Conservation (phyloP, 2,888 invertebrate genomes). For the Lamellibrachia satsuma region DNA sequence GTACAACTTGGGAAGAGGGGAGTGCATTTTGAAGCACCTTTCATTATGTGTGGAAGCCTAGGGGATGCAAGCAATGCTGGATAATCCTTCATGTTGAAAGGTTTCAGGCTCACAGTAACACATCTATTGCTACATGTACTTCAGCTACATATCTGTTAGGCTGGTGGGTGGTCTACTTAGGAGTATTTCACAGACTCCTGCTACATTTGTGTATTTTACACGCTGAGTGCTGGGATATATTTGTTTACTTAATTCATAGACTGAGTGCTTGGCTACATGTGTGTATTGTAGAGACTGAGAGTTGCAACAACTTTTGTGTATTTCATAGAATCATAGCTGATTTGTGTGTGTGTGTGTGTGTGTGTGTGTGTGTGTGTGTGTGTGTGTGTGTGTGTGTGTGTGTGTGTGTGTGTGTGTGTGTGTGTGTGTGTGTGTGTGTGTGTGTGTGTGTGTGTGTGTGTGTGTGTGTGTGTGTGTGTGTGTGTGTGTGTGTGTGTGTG, state of each 20-base stretch:
- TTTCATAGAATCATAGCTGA: background rate
- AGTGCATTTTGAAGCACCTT: background rate
- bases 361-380: too few relatives aligned
- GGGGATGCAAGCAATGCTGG: background rate
- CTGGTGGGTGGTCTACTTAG: background rate
- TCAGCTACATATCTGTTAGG: background rate
- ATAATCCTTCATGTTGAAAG: background rate
- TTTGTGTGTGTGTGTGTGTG: too few relatives aligned
- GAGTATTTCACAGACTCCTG: background rate
- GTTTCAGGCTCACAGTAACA: background rate
- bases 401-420: too few relatives aligned
- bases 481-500: too few relatives aligned
- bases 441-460: too few relatives aligned
- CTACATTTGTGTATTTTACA: background rate
- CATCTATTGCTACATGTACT: background rate
- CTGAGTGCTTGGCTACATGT: background rate
- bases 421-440: too few relatives aligned
- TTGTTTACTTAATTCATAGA: too few relatives aligned
- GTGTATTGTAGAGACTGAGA: background rate
- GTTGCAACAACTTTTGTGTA: background rate
- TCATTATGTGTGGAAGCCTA: background rate
- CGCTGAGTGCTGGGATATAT: background rate
- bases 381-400: too few relatives aligned
- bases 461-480: too few relatives aligned
- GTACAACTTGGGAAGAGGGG: background rate